Percentiles rank a stretch among this genome's conserved stretches.
phyloP scores from a whole-genome alignment of 2,888 invertebrate genomes.

The Linnaemya tessellans region DNA sequence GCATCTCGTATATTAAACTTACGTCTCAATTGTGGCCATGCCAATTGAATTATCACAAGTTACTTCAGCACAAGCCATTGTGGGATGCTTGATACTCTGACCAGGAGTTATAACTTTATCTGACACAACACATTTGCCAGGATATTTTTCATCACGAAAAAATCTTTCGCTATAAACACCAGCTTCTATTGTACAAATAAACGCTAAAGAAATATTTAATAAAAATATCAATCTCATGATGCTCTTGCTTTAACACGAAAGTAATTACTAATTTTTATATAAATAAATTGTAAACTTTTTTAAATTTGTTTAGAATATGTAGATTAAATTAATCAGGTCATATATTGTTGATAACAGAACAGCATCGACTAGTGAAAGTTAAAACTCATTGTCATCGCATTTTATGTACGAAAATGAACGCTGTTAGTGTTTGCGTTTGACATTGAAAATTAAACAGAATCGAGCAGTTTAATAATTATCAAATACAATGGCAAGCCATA shows the following conservation, averaged over 20 bases:
- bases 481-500: no score
- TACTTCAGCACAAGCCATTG: slow-evolving; percentile 69
- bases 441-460: no score
- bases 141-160: slow-evolving; percentile 61
- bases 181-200: slow-evolving; percentile 39
- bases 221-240: slow-evolving; percentile 48
- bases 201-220: slow-evolving; percentile 1
- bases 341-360: background rate
- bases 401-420: background rate
- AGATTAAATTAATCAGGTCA: slow-evolving; percentile 26
- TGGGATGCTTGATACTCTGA: slow-evolving; percentile 70
- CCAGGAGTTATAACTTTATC: slow-evolving; percentile 66
- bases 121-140: slow-evolving; percentile 67
- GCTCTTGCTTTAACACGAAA: background rate
- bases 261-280: slow-evolving; percentile 8
- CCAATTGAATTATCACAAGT: slow-evolving; percentile 71
- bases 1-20: background rate
- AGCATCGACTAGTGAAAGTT: slow-evolving; percentile 7
- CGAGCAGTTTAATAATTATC: no score
- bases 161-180: slow-evolving; percentile 54
- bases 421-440: no score
- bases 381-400: background rate
- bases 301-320: background rate
- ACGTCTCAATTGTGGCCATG: slow-evolving; percentile 72
- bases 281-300: no score